Percentiles rank a stretch among this genome's conserved stretches.
Evolutionary conservation across 2,888 invertebrate species (phyloP).

Genomic region (Eilema caniola): DNA sequence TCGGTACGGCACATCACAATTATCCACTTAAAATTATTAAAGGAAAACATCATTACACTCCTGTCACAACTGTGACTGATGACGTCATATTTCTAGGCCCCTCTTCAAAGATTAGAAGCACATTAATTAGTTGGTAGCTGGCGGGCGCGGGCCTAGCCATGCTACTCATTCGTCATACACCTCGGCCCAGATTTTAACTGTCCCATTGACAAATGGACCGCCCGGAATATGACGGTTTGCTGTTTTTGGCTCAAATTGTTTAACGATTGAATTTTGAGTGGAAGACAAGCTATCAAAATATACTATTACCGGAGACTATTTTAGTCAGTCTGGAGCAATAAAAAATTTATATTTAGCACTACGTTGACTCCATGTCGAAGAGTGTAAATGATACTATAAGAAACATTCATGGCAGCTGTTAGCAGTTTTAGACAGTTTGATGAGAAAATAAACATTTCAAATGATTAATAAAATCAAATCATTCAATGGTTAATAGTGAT

Average conservation of each 20-base stretch:
- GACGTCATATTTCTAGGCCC: conserved; percentile 37
- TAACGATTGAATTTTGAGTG: conserved; percentile 8
- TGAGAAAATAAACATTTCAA: not conserved
- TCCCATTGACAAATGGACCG: conserved; percentile 46
- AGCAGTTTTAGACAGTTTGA: not conserved
- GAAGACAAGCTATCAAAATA: conserved; percentile 10
- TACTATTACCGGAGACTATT: not conserved
- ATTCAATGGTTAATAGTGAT: not conserved
- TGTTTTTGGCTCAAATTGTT: conserved; percentile 18
- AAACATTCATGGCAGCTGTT: not conserved
- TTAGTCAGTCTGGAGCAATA: not conserved
- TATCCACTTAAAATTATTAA: conserved; percentile 17
- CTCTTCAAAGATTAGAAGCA: conserved; percentile 41
- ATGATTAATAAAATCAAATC: not conserved
- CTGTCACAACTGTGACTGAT: conserved; percentile 44
- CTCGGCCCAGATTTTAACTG: conserved; percentile 46
- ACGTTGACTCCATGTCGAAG: not conserved
- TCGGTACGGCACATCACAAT: conserved; percentile 14
- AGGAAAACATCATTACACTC: conserved; percentile 10
- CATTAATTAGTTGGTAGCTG: conserved; percentile 49
- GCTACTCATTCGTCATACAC: conserved; percentile 42
- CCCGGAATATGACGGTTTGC: conserved; percentile 18
- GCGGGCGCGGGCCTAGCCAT: conserved; percentile 10
- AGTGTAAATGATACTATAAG: not conserved
- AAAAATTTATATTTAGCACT: not conserved